phyloP scores from a whole-genome alignment of 1,140 invertebrate species.

The Metaphire vulgaris region DNA sequence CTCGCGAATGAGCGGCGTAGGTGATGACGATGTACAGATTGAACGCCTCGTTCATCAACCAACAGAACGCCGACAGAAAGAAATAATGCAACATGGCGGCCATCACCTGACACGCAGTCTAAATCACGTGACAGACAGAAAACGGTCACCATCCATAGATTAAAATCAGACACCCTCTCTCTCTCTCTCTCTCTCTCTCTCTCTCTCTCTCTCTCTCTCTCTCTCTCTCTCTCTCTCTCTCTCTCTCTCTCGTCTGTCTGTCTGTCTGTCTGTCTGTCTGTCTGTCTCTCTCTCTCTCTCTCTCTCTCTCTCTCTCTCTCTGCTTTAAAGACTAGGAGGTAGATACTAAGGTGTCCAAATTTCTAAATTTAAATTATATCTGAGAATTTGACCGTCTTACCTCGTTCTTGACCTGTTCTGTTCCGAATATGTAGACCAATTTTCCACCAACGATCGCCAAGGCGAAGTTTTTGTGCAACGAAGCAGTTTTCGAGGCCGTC shows the following conservation, averaged over 20 bases:
- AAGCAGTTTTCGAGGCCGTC: slow-evolving; percentile 46
- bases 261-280: background rate
- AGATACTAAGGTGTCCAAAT: too few species aligned
- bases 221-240: background rate
- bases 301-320: too few species aligned
- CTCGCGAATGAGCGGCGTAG: slow-evolving; percentile 49
- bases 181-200: background rate
- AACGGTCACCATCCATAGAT: background rate
- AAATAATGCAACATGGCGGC: slow-evolving; percentile 53
- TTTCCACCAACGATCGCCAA: slow-evolving; percentile 45
- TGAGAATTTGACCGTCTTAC: too few species aligned
- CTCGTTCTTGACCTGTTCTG: slow-evolving; percentile 35
- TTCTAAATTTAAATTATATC: too few species aligned
- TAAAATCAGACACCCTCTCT: background rate
- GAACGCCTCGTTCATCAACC: slow-evolving; percentile 56
- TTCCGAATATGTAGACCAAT: slow-evolving; percentile 49
- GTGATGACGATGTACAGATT: slow-evolving; percentile 54
- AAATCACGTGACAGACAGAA: slow-evolving; percentile 21
- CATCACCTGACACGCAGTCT: slow-evolving; percentile 50
- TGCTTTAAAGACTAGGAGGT: too few species aligned
- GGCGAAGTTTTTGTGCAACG: slow-evolving; percentile 48
- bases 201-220: background rate
- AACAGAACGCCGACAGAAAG: slow-evolving; percentile 54
- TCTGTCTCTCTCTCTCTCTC: too few species aligned
- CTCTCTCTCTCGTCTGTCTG: too few species aligned